Evolutionary conservation across 2,113 vertebrate species (phyloP).

Genomic region (Prionailurus bengalensis): DNA sequence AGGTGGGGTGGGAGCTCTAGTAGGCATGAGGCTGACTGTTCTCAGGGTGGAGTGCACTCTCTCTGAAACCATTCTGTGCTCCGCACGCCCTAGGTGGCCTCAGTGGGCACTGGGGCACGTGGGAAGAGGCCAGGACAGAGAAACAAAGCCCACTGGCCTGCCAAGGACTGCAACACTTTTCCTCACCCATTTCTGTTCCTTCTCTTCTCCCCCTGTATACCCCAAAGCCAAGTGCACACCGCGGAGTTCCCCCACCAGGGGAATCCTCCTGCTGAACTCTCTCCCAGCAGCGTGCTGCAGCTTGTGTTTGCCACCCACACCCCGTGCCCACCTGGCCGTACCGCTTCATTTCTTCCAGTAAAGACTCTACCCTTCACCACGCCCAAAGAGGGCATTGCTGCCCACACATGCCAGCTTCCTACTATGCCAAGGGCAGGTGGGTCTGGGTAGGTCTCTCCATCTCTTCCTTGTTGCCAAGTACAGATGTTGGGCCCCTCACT

Average conservation of each 20-base stretch:
- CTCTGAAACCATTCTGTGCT: not conserved
- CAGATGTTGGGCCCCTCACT: not conserved
- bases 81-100: not conserved
- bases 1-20: not conserved
- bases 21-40: not conserved
- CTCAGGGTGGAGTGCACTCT: not conserved
- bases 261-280: not conserved
- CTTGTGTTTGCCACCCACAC: not conserved
- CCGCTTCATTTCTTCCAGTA: not conserved
- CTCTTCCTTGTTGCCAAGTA: not conserved
- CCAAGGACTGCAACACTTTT: not conserved
- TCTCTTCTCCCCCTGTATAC: not conserved
- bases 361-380: not conserved
- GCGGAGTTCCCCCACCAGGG: rapidly evolving
- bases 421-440: not conserved
- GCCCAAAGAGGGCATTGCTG: not conserved
- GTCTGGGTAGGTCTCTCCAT: not conserved
- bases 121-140: not conserved
- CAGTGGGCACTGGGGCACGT: not conserved
- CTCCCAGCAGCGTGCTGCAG: not conserved
- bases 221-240: not conserved
- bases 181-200: not conserved
- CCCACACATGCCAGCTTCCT: not conserved
- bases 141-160: not conserved
- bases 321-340: not conserved